A percentile compares a stretch with the other conserved stretches of the same genome.
Conservation (phyloP, 1,140 invertebrate genomes). For the Bicyclus anynana region DNA sequence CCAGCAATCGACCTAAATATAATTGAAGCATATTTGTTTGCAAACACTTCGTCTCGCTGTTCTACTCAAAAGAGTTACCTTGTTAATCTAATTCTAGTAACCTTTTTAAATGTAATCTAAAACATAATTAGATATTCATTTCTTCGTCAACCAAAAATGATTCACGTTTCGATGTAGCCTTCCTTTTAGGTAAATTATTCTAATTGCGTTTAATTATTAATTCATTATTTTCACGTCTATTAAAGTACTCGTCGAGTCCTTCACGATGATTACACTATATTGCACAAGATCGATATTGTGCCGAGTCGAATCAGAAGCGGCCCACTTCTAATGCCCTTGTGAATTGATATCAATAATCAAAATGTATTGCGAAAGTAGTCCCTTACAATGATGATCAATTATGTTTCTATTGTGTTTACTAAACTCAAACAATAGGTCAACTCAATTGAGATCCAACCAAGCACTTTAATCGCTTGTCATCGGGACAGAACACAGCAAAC, state of each 20-base stretch:
- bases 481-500: too few species aligned
- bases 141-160: too few species aligned
- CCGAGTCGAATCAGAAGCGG: slow-evolving; percentile 52
- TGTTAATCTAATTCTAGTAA: too few species aligned
- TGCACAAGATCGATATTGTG: slow-evolving; percentile 56
- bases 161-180: too few species aligned
- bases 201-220: not conserved
- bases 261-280: slow-evolving; percentile 57
- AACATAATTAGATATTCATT: too few species aligned
- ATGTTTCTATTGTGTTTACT: slow-evolving; percentile 29
- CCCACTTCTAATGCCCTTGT: slow-evolving; percentile 43
- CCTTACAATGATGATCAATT: slow-evolving; percentile 42
- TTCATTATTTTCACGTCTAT: not conserved
- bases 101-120: too few species aligned
- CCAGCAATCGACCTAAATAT: too few species aligned
- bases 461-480: too few species aligned
- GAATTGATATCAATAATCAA: slow-evolving; percentile 33
- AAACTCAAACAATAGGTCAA: slow-evolving; percentile 24
- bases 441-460: slow-evolving; percentile 20
- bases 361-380: slow-evolving; percentile 51
- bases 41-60: too few species aligned
- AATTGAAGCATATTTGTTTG: too few species aligned
- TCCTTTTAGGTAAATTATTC: too few species aligned
- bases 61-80: too few species aligned
- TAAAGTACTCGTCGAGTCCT: slow-evolving; percentile 36